Evolutionary conservation across 2,797 vertebrate species (phyloP), one percentile per base, ranked within the genome.

Genomic region (Pelodytes ibericus): DNA sequence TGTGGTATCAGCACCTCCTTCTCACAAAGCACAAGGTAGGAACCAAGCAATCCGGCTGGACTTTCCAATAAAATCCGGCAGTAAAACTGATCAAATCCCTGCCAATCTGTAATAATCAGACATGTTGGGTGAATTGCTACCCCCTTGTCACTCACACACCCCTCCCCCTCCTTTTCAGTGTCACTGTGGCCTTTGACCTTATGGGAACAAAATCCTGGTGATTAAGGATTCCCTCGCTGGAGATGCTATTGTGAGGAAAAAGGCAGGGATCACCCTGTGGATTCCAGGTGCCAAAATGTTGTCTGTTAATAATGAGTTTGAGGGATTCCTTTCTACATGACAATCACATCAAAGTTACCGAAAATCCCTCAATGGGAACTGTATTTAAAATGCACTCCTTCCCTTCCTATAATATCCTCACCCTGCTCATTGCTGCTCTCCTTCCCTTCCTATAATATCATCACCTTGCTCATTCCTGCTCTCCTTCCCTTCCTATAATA

Each of bases 251-350:
- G 60, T 20, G 18, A n/a, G n/a, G 24, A 20, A 18, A 2, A 29
- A 25, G 58, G 58, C 3, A 29, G 58, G 60, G n/a, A 4, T 24
- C 6, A 27, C 26, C 29, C 60, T 62, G 7, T 16, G 60, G 31
- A 36, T 36, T 62, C n/a, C 31, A 62, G 60, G 60, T 62, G 60
- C 39, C 30, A n/a, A 62, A 39, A 31, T 62, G 5, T 24, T 36
- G 60, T 22, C 60, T 62, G 2, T 2, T 62, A 20, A 36, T 62
- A 62, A 62, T 39, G 60, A 62, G 30, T 20, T 62, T 39, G 31
- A 31, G 60, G 31, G 41, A 44, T 44, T 44, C 41, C 41, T 44
- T 44, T 44, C 18, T 13, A 3, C 41, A 36, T 44, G 3, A 16
- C 41, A 44, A n/a, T n/a, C n/a, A n/a, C n/a, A n/a, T n/a, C n/a